Conservation (phyloP, 2,888 invertebrate genomes). For the Pandemis cinnamomeana region DNA sequence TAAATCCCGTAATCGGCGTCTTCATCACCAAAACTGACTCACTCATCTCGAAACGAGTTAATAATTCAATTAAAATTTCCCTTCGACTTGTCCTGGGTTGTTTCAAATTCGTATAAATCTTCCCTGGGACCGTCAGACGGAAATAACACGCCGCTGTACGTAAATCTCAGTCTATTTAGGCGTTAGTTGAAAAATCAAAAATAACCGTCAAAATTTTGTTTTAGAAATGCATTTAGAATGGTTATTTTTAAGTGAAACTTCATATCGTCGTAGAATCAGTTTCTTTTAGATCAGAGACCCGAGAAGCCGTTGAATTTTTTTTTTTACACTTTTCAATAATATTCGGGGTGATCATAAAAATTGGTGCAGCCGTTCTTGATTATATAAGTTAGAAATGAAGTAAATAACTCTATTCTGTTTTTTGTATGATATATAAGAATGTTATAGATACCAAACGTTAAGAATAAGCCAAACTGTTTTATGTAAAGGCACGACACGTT, state of each 20-base stretch:
- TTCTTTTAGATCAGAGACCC: too few relatives aligned
- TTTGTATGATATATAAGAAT: too few relatives aligned
- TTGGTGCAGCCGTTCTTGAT: too few relatives aligned
- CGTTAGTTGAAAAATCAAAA: slow-evolving; percentile 80
- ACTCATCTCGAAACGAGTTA: slow-evolving; percentile 65
- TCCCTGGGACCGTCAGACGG: slow-evolving; percentile 76
- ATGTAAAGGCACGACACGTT: too few relatives aligned
- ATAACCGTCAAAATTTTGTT: slow-evolving; percentile 71
- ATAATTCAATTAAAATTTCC: slow-evolving; percentile 82
- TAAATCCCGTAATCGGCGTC: slow-evolving; percentile 55
- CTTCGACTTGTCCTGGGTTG: slow-evolving; percentile 77
- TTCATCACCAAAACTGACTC: slow-evolving; percentile 62
- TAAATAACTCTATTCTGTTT: too few relatives aligned
- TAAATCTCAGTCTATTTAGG: slow-evolving; percentile 83
- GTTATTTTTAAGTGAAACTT: too few relatives aligned
- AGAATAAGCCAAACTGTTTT: not conserved
- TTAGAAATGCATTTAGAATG: too few relatives aligned
- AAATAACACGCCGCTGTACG: slow-evolving; percentile 81
- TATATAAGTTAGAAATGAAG: too few relatives aligned
- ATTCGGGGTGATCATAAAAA: too few relatives aligned
- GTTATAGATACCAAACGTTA: not conserved
- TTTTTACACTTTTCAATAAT: not conserved
- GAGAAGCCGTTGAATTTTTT: not conserved
- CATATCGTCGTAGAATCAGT: not conserved
- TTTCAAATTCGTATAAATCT: slow-evolving; percentile 83